These are phyloP conservation scores for Rhinichthys klamathensis DNA, from an alignment of 2,113 vertebrate species.

Conservation along the genomic window DNA sequence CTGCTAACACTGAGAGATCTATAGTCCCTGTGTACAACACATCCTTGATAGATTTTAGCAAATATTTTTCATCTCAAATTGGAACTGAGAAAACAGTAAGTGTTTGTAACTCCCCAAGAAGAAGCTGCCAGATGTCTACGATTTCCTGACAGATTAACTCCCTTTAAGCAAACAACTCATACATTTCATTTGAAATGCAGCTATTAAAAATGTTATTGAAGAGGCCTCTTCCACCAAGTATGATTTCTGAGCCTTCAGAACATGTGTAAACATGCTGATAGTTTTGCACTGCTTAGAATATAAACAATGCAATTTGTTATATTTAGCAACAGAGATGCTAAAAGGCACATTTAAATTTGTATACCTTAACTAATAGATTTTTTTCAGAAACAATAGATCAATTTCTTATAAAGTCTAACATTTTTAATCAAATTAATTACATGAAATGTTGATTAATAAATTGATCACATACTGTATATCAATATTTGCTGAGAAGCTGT, in stretches of 20 bases:
- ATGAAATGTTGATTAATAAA: not conserved
- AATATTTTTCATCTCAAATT: slow-evolving; percentile 48
- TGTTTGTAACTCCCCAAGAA: slow-evolving; percentile 4
- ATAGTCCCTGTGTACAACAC: not conserved
- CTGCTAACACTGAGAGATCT: slow-evolving; percentile 7
- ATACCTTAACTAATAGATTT: not conserved
- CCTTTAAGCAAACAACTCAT: slow-evolving; percentile 26
- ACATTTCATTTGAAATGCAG: slow-evolving; percentile 11
- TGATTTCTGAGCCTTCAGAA: slow-evolving; percentile 20
- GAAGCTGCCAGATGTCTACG: slow-evolving; percentile 36
- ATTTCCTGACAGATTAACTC: slow-evolving; percentile 24
- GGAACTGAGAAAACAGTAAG: not conserved
- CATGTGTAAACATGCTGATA: slow-evolving; percentile 11
- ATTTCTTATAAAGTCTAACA: not conserved
- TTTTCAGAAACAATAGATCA: not conserved
- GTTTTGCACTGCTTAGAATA: not conserved
- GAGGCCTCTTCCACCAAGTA: slow-evolving; percentile 6
- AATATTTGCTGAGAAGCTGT: not conserved
- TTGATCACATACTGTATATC: not conserved
- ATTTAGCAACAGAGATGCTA: not conserved
- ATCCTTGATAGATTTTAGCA: slow-evolving; percentile 27
- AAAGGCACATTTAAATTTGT: not conserved
- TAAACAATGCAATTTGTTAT: not conserved
- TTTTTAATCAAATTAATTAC: no score
- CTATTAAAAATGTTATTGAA: slow-evolving; percentile 46